A percentile compares a stretch with the other conserved stretches of the same genome.
phyloP scores from a whole-genome alignment of 2,888 invertebrate genomes.

The Anoplius nigerrimus region DNA sequence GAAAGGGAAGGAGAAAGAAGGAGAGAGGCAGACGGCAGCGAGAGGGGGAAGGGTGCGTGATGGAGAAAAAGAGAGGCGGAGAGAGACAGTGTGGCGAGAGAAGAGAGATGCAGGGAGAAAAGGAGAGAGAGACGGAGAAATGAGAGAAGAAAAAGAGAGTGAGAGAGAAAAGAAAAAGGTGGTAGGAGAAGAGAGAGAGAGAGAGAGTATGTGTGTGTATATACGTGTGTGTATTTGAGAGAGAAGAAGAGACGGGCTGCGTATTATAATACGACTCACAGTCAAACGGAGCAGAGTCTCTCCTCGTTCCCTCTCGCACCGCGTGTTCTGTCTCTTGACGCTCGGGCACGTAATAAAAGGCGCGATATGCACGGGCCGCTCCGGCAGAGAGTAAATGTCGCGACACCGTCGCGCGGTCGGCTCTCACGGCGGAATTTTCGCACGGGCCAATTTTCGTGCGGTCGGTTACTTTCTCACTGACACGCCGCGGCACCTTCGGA shows the following conservation, averaged over 20 bases:
- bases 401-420: background rate
- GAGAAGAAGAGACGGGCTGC: constrained; percentile 23
- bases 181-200: constrained; percentile 22
- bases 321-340: constrained; percentile 25
- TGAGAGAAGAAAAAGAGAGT: background rate
- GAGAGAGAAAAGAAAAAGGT: constrained; percentile 17
- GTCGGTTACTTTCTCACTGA: background rate
- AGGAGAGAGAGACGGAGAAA: constrained; percentile 4
- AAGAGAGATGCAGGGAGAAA: constrained; percentile 16
- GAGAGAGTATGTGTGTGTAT: too few species aligned
- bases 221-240: too few species aligned
- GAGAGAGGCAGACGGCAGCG: too few species aligned
- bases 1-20: constrained; percentile 35
- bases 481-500: too few species aligned
- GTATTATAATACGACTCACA: constrained; percentile 39
- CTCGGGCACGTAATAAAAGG: constrained; percentile 23
- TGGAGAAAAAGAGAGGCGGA: constrained; percentile 20
- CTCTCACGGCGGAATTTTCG: too few species aligned
- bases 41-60: constrained; percentile 25
- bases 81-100: constrained; percentile 7
- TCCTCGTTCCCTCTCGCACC: constrained; percentile 19
- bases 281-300: constrained; percentile 21
- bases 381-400: background rate
- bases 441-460: background rate
- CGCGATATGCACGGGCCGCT: constrained; percentile 18